Percentiles rank a stretch among this genome's conserved stretches.
phyloP scores from a whole-genome alignment of 2,797 vertebrate species.

The Philypnodon macrostomus region DNA sequence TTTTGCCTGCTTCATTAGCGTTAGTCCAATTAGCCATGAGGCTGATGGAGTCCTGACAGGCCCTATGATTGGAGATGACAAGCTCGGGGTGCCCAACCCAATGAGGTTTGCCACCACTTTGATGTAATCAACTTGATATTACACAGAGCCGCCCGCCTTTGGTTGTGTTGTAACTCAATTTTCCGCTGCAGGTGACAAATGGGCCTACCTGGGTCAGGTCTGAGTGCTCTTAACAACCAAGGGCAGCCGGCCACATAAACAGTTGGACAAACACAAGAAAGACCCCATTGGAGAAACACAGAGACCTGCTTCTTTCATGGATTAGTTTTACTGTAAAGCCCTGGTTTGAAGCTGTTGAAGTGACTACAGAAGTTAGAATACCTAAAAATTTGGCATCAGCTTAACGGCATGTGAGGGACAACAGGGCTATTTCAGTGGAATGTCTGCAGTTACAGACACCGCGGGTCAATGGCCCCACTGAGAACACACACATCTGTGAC shows the following conservation, averaged over 20 bases:
- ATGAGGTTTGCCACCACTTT: constrained; percentile 99
- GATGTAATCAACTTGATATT: constrained; percentile 99
- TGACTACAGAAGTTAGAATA: constrained; percentile 29
- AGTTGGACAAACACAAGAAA: constrained; percentile 49
- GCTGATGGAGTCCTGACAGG: constrained; percentile 99
- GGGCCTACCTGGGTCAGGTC: constrained; percentile 83
- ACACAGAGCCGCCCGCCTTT: constrained; percentile 96
- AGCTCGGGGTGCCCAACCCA: constrained; percentile 93
- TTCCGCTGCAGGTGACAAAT: constrained; percentile 99
- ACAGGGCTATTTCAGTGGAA: constrained; percentile 17
- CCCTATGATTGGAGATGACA: constrained; percentile 99
- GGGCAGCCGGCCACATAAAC: constrained; percentile 64
- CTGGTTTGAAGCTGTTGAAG: constrained; percentile 24
- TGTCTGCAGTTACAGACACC: constrained; percentile 23
- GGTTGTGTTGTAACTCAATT: constrained; percentile 98
- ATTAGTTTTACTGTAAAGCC: constrained; percentile 27
- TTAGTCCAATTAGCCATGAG: constrained; percentile 99
- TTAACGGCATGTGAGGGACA: constrained; percentile 10
- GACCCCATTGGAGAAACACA: constrained; percentile 36
- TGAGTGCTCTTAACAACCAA: constrained; percentile 70
- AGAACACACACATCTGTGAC: constrained; percentile 8
- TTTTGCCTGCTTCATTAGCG: constrained; percentile 99
- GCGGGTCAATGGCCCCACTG: constrained; percentile 2
- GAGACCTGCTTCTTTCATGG: constrained; percentile 6
- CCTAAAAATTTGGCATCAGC: constrained; percentile 34